These are phyloP conservation scores for Flexamia atlantica DNA, from an alignment of 2,888 invertebrate species.

Conservation along the genomic window DNA sequence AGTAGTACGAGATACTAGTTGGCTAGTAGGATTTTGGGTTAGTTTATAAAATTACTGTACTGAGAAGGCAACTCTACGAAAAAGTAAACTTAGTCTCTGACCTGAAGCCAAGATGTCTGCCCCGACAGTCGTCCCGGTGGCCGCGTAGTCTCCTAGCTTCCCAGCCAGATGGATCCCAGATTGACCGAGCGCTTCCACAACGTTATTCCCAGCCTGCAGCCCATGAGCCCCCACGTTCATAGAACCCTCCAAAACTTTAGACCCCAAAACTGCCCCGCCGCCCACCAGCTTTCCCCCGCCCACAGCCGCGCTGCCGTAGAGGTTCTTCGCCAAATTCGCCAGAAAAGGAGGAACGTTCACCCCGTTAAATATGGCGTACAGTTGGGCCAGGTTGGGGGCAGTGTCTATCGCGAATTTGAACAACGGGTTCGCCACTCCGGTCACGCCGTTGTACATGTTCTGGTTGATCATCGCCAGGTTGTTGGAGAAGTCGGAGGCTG, in stretches of 20 bases:
- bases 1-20: too few species aligned
- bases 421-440: neutral
- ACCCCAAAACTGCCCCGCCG: neutral
- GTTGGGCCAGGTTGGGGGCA: conserved; percentile 4
- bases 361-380: conserved; percentile 24
- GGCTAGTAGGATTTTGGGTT: too few species aligned
- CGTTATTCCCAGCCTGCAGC: neutral
- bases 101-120: conserved; percentile 10
- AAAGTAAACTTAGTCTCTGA: neutral
- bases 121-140: neutral
- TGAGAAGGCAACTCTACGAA: too few species aligned
- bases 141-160: neutral
- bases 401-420: conserved; percentile 19
- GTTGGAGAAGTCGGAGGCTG: neutral
- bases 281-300: neutral
- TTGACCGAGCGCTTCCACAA: neutral
- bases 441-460: conserved; percentile 13
- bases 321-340: neutral
- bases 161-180: conserved; percentile 9
- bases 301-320: conserved; percentile 13
- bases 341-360: conserved; percentile 7
- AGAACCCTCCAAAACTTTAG: neutral
- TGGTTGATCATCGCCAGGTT: neutral
- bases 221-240: neutral
- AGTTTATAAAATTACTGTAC: too few species aligned